Percentiles rank a stretch among this genome's conserved stretches.
Conservation (phyloP, 2,888 invertebrate genomes). For the Hyppa rectilinea region DNA sequence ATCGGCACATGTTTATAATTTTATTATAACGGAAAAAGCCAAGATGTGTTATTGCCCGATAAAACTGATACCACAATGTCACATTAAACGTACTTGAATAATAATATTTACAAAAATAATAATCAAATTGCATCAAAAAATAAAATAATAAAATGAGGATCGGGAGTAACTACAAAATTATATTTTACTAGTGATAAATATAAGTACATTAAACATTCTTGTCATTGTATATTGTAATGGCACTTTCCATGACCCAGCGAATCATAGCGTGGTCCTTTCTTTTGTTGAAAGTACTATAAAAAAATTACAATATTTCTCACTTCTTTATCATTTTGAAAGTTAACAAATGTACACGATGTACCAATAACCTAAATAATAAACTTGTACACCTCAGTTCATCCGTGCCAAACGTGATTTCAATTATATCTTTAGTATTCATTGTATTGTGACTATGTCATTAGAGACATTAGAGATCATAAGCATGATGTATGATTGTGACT, state of each 20-base stretch:
- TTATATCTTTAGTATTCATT: constrained; percentile 46
- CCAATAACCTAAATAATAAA: constrained; percentile 47
- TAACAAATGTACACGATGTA: constrained; percentile 25
- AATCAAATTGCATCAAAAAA: too few relatives aligned
- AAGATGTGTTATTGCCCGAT: constrained; percentile 42
- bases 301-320: background rate
- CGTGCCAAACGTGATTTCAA: constrained; percentile 53
- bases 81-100: constrained; percentile 3
- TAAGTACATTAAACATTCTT: too few relatives aligned
- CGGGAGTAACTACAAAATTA: background rate
- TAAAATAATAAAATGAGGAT: background rate
- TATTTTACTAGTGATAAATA: too few relatives aligned
- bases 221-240: too few relatives aligned
- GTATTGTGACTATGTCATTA: constrained; percentile 45
- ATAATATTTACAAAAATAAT: too few relatives aligned
- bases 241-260: background rate
- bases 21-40: constrained; percentile 25
- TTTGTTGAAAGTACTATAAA: background rate
- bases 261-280: background rate
- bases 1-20: constrained; percentile 26
- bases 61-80: constrained; percentile 43
- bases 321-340: background rate
- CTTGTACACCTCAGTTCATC: constrained; percentile 16
- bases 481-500: constrained; percentile 52
- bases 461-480: constrained; percentile 45